Evolutionary conservation across 2,113 vertebrate species (phyloP).

Genomic region (Neofelis nebulosa): DNA sequence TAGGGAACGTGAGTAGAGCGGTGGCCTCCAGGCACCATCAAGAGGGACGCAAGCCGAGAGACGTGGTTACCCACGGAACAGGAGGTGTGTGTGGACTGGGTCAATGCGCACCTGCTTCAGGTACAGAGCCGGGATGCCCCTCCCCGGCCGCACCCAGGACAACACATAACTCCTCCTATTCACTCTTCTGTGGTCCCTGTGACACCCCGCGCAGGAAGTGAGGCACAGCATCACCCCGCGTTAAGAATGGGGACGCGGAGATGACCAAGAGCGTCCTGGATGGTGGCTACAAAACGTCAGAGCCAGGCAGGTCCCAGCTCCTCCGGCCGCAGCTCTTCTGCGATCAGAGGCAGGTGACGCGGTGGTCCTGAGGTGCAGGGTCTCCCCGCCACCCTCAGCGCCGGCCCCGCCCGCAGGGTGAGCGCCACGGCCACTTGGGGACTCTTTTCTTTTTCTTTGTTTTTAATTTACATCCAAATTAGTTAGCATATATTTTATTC

Average conservation of each 20-base stretch:
- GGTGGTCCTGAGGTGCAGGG: no score
- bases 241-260: not conserved
- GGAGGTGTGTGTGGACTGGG: accelerated
- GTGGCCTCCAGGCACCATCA: not conserved
- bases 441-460: no score
- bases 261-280: not conserved
- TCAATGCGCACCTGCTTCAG: accelerated
- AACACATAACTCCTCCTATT: not conserved
- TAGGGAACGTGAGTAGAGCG: accelerated
- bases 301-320: not conserved
- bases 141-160: accelerated
- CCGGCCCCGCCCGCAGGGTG: not conserved
- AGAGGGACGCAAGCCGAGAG: not conserved
- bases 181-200: not conserved
- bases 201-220: not conserved
- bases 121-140: accelerated
- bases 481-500: no score
- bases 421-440: accelerated
- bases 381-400: not conserved
- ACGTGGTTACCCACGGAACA: accelerated
- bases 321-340: accelerated
- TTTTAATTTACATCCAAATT: no score
- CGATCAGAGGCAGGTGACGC: accelerated
- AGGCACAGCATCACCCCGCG: accelerated
- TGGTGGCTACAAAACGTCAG: accelerated